A percentile compares a stretch with the other conserved stretches of the same genome.
Evolutionary conservation across 2,113 vertebrate genomes (phyloP).

Genomic region (Tricholaema leucomelas): DNA sequence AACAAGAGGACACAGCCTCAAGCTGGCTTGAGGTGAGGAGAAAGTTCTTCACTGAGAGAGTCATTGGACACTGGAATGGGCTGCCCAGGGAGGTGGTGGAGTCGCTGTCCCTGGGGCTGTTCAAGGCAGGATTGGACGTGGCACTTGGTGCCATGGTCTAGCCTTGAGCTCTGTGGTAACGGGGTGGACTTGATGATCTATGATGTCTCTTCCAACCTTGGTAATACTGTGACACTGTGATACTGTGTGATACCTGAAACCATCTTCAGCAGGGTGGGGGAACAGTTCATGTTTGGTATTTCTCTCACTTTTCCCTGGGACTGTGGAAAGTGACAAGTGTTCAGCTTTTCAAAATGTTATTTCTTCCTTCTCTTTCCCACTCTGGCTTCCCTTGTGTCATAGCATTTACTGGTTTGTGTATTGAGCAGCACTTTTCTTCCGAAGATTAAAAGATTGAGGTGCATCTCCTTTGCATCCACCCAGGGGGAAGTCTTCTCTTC

Average conservation of each 20-base stretch:
- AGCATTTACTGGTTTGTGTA: background rate
- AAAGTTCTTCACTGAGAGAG: too few relatives aligned
- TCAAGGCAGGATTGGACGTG: too few relatives aligned
- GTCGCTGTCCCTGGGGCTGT: too few relatives aligned
- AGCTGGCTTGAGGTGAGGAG: too few relatives aligned
- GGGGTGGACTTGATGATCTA: too few relatives aligned
- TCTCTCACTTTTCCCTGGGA: background rate
- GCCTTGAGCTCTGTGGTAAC: too few relatives aligned
- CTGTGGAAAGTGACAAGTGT: background rate
- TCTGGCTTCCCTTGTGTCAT: accelerated
- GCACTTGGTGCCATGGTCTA: too few relatives aligned
- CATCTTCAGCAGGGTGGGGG: background rate
- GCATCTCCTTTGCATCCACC: background rate
- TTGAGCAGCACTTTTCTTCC: background rate
- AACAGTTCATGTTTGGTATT: background rate
- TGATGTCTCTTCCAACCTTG: too few relatives aligned
- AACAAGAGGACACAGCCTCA: too few relatives aligned
- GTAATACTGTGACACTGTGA: too few relatives aligned
- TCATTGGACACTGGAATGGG: too few relatives aligned
- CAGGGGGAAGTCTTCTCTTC: background rate
- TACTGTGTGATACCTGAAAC: background rate
- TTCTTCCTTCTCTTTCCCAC: background rate
- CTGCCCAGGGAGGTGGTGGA: too few relatives aligned
- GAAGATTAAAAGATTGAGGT: background rate
- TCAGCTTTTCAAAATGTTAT: background rate